Conservation (phyloP, 1,140 invertebrate genomes). For the Leguminivora glycinivorella region DNA sequence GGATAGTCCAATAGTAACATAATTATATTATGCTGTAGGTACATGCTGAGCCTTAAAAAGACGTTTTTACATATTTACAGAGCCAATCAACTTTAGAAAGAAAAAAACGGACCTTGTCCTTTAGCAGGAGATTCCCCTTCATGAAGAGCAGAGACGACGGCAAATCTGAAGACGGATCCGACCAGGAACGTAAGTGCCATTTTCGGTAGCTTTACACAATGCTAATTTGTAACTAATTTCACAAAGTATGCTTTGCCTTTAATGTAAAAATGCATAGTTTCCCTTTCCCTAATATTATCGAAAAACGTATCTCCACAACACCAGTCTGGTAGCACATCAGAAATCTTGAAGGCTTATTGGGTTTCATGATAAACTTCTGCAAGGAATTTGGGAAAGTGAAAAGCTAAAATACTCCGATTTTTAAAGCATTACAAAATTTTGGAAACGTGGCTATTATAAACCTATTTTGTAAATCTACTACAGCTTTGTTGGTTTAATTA, state of each 20-base stretch:
- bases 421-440: not conserved
- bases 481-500: no score
- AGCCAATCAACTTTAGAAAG: constrained; percentile 95
- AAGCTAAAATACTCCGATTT: not conserved
- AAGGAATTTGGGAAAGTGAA: not conserved
- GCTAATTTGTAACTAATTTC: constrained; percentile 21
- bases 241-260: constrained; percentile 26
- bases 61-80: constrained; percentile 49
- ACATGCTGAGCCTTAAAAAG: not conserved
- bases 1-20: no score
- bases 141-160: constrained; percentile 98
- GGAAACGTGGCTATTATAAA: no score
- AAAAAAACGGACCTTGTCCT: constrained; percentile 98
- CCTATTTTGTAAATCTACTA: no score
- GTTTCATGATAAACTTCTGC: not conserved
- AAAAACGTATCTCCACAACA: not conserved
- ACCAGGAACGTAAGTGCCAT: constrained; percentile 96
- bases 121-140: constrained; percentile 98
- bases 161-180: constrained; percentile 97
- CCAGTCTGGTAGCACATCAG: constrained; percentile 4
- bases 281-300: not conserved
- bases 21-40: no score
- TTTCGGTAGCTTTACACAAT: not conserved
- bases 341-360: not conserved
- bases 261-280: not conserved